A percentile compares a stretch with the other conserved stretches of the same genome.
Evolutionary conservation across 2,797 vertebrate species (phyloP).

Genomic region (Miichthys miiuy): DNA sequence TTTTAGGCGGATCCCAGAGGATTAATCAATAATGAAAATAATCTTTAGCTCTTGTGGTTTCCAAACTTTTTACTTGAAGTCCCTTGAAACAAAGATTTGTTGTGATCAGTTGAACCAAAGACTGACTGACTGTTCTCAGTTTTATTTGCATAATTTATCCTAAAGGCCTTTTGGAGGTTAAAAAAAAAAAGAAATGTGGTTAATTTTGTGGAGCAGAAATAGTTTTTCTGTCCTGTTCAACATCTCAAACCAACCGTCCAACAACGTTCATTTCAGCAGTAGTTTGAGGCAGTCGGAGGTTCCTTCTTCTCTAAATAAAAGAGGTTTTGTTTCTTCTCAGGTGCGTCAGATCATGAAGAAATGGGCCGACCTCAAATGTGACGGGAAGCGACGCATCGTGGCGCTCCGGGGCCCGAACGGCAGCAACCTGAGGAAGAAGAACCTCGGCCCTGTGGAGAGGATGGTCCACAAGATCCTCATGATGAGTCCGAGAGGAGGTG

Average conservation of each 20-base stretch:
- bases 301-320: no score
- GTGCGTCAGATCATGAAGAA: conserved; percentile 88
- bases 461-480: conserved; percentile 87
- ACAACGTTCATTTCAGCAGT: no score
- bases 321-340: conserved; percentile 36
- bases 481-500: conserved; percentile 77
- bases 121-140: not conserved
- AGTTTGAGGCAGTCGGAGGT: not conserved
- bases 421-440: conserved; percentile 76
- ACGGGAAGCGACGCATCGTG: conserved; percentile 82
- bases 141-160: not conserved
- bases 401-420: conserved; percentile 73
- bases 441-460: conserved; percentile 83
- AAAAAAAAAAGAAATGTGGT: no score
- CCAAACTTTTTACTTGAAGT: not conserved
- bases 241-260: no score
- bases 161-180: no score
- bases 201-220: not conserved
- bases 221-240: not conserved
- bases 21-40: no score
- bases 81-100: not conserved
- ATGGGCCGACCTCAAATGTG: conserved; percentile 88
- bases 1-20: no score
- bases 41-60: not conserved
- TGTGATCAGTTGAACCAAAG: not conserved